Conservation (phyloP, 2,888 invertebrate species). For the Sussaba pulchella region DNA sequence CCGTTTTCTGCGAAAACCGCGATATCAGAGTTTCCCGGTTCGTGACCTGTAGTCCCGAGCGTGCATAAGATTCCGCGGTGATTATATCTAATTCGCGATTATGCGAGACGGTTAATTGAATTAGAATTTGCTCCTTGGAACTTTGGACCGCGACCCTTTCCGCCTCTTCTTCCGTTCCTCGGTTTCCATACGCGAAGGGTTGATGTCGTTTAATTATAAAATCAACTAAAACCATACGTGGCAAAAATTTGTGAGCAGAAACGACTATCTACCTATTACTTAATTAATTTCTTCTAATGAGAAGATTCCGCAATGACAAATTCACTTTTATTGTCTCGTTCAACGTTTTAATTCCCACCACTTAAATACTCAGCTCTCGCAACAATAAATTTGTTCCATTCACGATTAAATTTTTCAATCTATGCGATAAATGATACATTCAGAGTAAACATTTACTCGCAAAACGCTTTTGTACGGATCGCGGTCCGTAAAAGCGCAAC, state of each 20-base stretch:
- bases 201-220: slow-evolving; percentile 77
- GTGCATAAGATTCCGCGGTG: slow-evolving; percentile 75
- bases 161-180: slow-evolving; percentile 42
- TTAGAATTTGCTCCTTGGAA: slow-evolving; percentile 73
- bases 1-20: slow-evolving; percentile 36
- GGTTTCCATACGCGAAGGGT: slow-evolving; percentile 33
- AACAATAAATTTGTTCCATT: too few species aligned
- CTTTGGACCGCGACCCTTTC: slow-evolving; percentile 49
- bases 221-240: slow-evolving; percentile 79
- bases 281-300: neutral
- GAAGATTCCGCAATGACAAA: too few species aligned
- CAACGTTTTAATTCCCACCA: too few species aligned
- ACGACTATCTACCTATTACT: slow-evolving; percentile 47
- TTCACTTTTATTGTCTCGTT: neutral
- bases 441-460: too few species aligned
- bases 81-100: slow-evolving; percentile 78
- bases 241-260: slow-evolving; percentile 77
- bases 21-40: slow-evolving; percentile 63
- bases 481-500: too few species aligned
- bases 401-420: too few species aligned
- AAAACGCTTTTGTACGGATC: too few species aligned
- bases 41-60: slow-evolving; percentile 58
- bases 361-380: neutral
- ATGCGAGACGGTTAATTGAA: slow-evolving; percentile 79
- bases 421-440: too few species aligned